A percentile compares a stretch with the other conserved stretches of the same genome.
These are phyloP conservation scores for Xiphydria camelus DNA, from an alignment of 2,888 invertebrate genomes.

Conservation along the genomic window DNA sequence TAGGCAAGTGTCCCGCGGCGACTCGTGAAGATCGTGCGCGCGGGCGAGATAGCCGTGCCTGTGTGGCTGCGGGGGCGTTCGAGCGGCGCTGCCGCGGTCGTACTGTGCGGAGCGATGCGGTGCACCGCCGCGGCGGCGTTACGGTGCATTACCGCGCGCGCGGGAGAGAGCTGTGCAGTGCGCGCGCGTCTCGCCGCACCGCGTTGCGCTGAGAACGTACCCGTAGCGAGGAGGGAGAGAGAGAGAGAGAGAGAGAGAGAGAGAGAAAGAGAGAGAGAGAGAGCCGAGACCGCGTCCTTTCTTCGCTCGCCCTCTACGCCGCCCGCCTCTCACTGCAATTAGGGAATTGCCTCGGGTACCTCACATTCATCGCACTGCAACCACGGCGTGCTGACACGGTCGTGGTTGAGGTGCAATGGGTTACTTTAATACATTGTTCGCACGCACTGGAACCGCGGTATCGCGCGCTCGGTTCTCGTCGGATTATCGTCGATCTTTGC, in stretches of 20 bases:
- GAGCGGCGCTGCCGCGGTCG: slow-evolving; percentile 31
- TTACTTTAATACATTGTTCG: slow-evolving; percentile 36
- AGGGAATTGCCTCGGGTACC: slow-evolving; percentile 49
- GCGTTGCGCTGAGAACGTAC: too few species aligned
- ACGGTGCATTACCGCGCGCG: slow-evolving; percentile 1
- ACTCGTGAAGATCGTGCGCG: slow-evolving; percentile 50
- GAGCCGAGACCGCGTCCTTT: neutral
- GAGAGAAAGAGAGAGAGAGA: slow-evolving; percentile 1
- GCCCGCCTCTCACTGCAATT: slow-evolving; percentile 46
- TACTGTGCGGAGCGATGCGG: slow-evolving; percentile 3
- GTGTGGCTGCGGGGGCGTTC: slow-evolving; percentile 55
- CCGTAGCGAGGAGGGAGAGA: slow-evolving; percentile 14
- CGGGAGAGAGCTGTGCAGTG: slow-evolving; percentile 27
- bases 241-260: slow-evolving; percentile 6
- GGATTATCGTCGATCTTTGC: neutral
- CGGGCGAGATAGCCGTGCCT: slow-evolving; percentile 37
- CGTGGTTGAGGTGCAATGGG: slow-evolving; percentile 32
- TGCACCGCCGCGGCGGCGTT: neutral
- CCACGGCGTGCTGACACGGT: slow-evolving; percentile 31
- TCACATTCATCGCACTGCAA: slow-evolving; percentile 46
- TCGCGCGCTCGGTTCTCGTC: neutral
- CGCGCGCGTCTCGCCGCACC: slow-evolving; percentile 32
- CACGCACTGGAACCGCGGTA: neutral
- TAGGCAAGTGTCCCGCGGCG: slow-evolving; percentile 35
- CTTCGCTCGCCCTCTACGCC: slow-evolving; percentile 16